phyloP scores from a whole-genome alignment of 2,888 invertebrate genomes.

The Tanypteryx hageni region DNA sequence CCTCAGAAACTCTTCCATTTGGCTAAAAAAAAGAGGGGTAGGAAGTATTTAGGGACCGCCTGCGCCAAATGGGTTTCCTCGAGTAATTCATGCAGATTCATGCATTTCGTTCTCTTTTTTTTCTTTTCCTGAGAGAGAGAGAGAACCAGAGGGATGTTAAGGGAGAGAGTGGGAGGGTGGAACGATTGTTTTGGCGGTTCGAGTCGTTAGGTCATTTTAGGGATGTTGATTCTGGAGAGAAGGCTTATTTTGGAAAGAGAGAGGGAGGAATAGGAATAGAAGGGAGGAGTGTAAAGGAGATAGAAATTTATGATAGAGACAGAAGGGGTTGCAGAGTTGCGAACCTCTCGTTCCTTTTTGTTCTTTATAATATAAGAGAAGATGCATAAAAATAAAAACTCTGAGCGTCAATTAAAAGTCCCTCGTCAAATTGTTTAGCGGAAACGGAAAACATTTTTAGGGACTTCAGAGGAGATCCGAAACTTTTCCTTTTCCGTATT shows the following conservation, averaged over 20 bases:
- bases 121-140: neutral
- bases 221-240: neutral
- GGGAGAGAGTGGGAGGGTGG: neutral
- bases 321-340: too few relatives aligned
- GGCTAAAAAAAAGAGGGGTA: too few relatives aligned
- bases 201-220: neutral
- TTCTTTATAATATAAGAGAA: too few relatives aligned
- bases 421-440: too few relatives aligned
- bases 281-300: neutral
- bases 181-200: conserved; percentile 30
- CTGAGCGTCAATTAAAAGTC: too few relatives aligned
- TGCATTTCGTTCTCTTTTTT: neutral
- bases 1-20: too few relatives aligned
- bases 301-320: neutral
- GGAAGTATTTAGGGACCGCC: neutral
- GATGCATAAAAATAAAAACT: too few relatives aligned
- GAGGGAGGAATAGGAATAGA: neutral
- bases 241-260: too few relatives aligned
- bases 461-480: too few relatives aligned
- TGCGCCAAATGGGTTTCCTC: neutral
- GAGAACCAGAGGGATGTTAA: neutral
- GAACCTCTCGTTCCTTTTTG: too few relatives aligned
- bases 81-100: conserved; percentile 35
- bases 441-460: too few relatives aligned
- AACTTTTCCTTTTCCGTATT: too few relatives aligned